Percentiles rank a stretch among this genome's conserved stretches.
These are phyloP conservation scores for Conus canariensis DNA, from an alignment of 2,888 invertebrate genomes.

Conservation along the genomic window DNA sequence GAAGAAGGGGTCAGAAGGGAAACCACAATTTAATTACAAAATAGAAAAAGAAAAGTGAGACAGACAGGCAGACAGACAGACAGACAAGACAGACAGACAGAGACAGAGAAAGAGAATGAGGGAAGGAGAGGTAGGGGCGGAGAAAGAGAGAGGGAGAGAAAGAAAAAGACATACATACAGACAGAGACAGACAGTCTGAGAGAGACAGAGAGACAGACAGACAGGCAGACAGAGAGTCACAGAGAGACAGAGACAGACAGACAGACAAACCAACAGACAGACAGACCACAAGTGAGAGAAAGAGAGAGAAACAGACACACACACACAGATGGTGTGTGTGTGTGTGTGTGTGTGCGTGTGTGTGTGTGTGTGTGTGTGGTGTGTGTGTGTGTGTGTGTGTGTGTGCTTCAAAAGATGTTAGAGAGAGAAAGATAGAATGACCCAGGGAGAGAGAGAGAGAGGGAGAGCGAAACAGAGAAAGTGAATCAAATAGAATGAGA, in stretches of 20 bases:
- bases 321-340: neutral
- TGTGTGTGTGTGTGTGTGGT: too few species aligned
- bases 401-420: neutral
- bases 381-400: too few species aligned
- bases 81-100: too few species aligned
- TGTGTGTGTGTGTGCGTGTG: too few species aligned
- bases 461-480: neutral
- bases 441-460: neutral
- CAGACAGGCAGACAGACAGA: too few species aligned
- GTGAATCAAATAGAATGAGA: neutral
- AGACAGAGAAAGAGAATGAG: neutral
- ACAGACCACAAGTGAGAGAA: conserved; percentile 5
- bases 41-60: too few species aligned
- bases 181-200: too few species aligned
- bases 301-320: neutral
- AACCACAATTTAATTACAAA: too few species aligned
- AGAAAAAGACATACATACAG: neutral
- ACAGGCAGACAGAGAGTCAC: too few species aligned
- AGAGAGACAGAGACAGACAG: neutral
- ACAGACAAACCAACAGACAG: neutral
- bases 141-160: neutral
- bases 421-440: neutral
- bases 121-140: too few species aligned
- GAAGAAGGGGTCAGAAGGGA: too few species aligned
- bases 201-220: neutral